Evolutionary conservation across 2,797 vertebrate genomes (phyloP), one percentile per base, ranked within the genome.

Genomic region (Leptodactylus fallax): DNA sequence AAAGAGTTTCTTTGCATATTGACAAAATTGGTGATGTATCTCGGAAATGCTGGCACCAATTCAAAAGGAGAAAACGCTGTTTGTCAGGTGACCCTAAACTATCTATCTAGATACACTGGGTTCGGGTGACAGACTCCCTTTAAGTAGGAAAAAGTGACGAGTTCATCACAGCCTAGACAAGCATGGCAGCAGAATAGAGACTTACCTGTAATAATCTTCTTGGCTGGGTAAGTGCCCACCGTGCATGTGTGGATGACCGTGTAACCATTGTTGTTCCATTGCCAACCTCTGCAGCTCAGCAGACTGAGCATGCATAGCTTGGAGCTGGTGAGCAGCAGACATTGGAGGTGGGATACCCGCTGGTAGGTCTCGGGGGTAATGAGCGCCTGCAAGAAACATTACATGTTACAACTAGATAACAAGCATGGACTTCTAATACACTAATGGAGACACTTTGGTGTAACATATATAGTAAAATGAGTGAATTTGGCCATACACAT

Each of bases 261-360:
- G 98, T 86, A 99, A 94, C 98, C 98, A 99, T 94, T 99, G 98
- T 93, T 99, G 98, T 94, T 99, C 98, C 98, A 99, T 98, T 84
- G 98, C 98, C 92, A 99, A 94, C 95, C 98, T 96, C 71, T 99
- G 98, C 82, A 99, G 96, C 95, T 99, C 98, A 0, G 98, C 98
- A 0, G 98, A 99, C 95, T 99, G 98, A 67, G 98, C 98, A 1
- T 99, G 98, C 98, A 99, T 99, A 93, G 98, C 98, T 96, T 99
- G 98, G 83, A 99, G 95, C 92, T 99, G 98, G 92, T 99, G 98
- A 25, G 98, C 98, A 0, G 98, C 98, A 0, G 98, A 99, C 98
- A 99, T 99, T 6, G 95, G 98, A 21, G 98, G 98, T 5, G 97
- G 97, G 83, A 99, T 94, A 90, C 97, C 97, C 77, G 95, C 97